Evolutionary conservation across 2,113 vertebrate genomes (phyloP), one percentile per base, ranked within the genome.

Genomic region (Melospiza melodia): DNA sequence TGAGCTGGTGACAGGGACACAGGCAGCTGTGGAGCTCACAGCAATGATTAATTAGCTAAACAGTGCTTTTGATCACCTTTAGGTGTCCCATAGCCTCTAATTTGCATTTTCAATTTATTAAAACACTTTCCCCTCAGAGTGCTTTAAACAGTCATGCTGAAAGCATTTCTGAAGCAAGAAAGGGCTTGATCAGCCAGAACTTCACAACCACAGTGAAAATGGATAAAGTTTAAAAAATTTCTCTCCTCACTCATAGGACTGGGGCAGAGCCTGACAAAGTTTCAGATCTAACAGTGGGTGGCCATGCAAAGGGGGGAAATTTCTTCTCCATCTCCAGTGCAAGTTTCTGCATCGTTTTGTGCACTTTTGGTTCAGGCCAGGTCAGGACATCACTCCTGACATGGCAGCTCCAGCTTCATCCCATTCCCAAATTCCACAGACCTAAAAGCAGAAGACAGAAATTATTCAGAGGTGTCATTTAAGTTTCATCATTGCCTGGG

Each of bases 381-480:
- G 4, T 55, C 39, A 57, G 46, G 18, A 21, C 33, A 17, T 2
- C 1, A 1, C 16, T 39, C 8, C 28, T 20, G 10, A 46, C 3
- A 30, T 28, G 12, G 41, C 30, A 48, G 21, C 43, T 58, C 16
- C 54, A 15, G 16, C 59, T 33, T 20, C 21, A 21, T 12, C 35
- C 39, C 37, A 14, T 0, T 4, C 49, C 16, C 20, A 18, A 18
- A 6, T 0, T 24, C 18, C 20, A 4, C 12, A 11, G 11, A 24
- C 35, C 17, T 21, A 35, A 80, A 35, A 3, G 23, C 37, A 30
- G 6, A 30, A 33, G 8, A 11, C 39, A 49, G 1, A 15, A 48
- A 49, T 49, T 30, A 35, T 12, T 58, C 30, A 2, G 2, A 17
- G 21, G 2, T 8, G 21, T 33, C 33, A 81, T 7, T 21, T 6